These are phyloP conservation scores for Zeus faber DNA, from an alignment of 2,113 vertebrate genomes.

Conservation along the genomic window DNA sequence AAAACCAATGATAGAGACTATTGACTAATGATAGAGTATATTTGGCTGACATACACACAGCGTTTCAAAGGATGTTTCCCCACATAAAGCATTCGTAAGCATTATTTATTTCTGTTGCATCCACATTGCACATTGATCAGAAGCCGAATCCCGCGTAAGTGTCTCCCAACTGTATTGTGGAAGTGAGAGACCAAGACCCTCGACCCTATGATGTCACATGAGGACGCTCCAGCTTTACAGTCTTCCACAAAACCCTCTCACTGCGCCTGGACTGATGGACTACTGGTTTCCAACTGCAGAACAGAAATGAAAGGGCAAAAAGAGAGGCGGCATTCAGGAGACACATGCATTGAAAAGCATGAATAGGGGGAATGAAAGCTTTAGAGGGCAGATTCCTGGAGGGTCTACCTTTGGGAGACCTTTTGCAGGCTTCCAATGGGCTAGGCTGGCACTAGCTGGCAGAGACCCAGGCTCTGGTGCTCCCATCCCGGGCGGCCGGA, in stretches of 20 bases:
- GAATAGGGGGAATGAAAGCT: constrained; percentile 21
- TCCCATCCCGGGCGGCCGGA: too few relatives aligned
- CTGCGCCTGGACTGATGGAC: not conserved
- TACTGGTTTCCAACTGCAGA: constrained; percentile 4
- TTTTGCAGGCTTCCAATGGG: too few relatives aligned
- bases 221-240: constrained; percentile 18
- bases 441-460: constrained; percentile 30
- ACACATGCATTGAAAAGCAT: constrained; percentile 22
- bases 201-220: constrained; percentile 10
- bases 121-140: too few relatives aligned
- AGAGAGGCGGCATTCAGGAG: constrained; percentile 28
- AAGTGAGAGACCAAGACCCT: constrained; percentile 8
- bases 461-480: constrained; percentile 22
- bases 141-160: too few relatives aligned
- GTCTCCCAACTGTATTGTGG: constrained; percentile 2
- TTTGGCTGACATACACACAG: too few relatives aligned
- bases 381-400: constrained; percentile 34
- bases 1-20: too few relatives aligned
- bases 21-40: too few relatives aligned
- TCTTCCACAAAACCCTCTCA: constrained; percentile 5
- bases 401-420: constrained; percentile 29
- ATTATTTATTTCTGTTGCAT: too few relatives aligned
- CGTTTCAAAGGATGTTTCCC: too few relatives aligned
- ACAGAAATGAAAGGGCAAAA: constrained; percentile 18
- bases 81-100: too few relatives aligned